Evolutionary conservation across 1,140 invertebrate species (phyloP).

Genomic region (Leptonema lineaticorne): DNA sequence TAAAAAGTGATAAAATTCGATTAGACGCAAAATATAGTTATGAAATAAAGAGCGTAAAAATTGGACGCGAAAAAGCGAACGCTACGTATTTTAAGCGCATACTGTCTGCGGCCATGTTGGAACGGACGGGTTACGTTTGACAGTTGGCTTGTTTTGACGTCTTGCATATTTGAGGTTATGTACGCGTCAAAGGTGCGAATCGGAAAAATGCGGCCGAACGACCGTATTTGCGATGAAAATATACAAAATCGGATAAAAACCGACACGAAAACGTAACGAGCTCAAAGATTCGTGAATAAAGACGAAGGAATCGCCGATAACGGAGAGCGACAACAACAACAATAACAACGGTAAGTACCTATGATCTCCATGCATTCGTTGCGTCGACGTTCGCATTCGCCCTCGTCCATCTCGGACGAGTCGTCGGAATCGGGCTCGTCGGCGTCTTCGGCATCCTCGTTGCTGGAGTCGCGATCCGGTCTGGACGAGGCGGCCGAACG

Average conservation of each 20-base stretch:
- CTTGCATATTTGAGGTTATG: not conserved
- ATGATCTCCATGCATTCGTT: conserved; percentile 84
- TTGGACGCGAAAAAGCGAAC: no score
- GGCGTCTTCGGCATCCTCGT: conserved; percentile 66
- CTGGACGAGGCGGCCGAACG: conserved; percentile 61
- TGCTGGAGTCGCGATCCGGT: conserved; percentile 70
- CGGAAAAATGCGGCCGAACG: not conserved
- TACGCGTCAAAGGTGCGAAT: no score
- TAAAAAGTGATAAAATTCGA: no score
- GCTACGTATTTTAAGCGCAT: no score
- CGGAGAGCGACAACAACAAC: no score
- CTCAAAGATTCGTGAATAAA: no score
- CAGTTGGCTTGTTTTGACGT: conserved; percentile 15
- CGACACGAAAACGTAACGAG: no score
- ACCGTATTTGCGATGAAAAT: not conserved
- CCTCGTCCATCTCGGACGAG: conserved; percentile 89
- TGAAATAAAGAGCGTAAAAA: no score
- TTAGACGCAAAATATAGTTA: no score
- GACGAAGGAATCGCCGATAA: no score
- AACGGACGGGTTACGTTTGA: not conserved
- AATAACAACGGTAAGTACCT: no score
- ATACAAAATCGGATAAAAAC: no score
- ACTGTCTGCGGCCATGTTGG: not conserved
- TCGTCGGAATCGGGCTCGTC: conserved; percentile 76
- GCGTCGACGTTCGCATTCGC: conserved; percentile 81